Evolutionary conservation across 2,888 invertebrate species (phyloP).

Genomic region (Hirtodrosophila cameraria): DNA sequence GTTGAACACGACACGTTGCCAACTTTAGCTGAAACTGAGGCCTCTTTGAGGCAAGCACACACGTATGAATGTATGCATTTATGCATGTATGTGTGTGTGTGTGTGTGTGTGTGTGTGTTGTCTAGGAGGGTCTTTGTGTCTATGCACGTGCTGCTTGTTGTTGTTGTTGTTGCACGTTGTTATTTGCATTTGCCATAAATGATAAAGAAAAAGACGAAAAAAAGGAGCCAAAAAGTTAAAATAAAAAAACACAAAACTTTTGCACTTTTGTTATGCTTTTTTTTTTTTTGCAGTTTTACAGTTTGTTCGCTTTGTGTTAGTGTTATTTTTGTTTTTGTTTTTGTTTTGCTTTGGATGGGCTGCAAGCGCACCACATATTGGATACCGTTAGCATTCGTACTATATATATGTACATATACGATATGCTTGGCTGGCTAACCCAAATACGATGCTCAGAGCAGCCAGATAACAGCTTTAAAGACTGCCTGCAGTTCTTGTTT

Average conservation of each 20-base stretch:
- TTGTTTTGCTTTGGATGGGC: conserved; percentile 13
- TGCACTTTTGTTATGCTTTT: conserved; percentile 66
- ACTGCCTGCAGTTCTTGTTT: conserved; percentile 36
- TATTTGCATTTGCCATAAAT: conserved; percentile 46
- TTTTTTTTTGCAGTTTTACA: conserved; percentile 26
- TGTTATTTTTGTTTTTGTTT: conserved; percentile 30
- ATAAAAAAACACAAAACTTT: conserved; percentile 56
- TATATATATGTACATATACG: conserved; percentile 28
- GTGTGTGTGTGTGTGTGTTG: too few relatives aligned
- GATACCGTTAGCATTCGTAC: conserved; percentile 43
- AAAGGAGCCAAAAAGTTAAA: too few relatives aligned
- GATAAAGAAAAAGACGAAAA: conserved; percentile 28
- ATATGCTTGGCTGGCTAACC: conserved; percentile 72
- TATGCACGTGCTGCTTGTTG: conserved; percentile 27
- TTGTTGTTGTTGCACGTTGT: conserved; percentile 23
- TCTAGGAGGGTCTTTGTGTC: conserved; percentile 7
- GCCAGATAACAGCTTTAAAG: conserved; percentile 47
- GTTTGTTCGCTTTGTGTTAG: conserved; percentile 45
- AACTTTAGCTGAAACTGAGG: not conserved
- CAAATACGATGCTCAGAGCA: conserved; percentile 57
- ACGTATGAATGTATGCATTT: conserved; percentile 6
- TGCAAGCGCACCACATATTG: conserved; percentile 10
- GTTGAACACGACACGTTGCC: too few relatives aligned
- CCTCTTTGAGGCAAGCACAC: conserved; percentile 4
- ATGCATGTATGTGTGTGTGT: not conserved